A percentile compares a stretch with the other conserved stretches of the same genome.
Evolutionary conservation across 2,888 invertebrate species (phyloP).

Genomic region (Agriotes lineatus): DNA sequence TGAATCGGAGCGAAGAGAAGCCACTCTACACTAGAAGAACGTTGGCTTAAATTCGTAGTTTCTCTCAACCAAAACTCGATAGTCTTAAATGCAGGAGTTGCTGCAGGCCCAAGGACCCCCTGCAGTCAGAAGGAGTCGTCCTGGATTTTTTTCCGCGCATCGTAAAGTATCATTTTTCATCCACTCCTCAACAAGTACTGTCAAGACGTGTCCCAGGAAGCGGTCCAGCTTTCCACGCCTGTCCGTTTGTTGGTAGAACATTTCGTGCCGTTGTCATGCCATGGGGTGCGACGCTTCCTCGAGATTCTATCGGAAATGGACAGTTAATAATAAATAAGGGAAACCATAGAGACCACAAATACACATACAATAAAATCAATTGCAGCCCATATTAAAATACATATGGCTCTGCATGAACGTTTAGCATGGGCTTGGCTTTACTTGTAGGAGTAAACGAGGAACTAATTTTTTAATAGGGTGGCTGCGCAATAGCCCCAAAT

Average conservation of each 20-base stretch:
- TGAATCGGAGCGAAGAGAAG: too few relatives aligned
- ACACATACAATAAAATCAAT: slow-evolving; percentile 65
- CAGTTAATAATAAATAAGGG: slow-evolving; percentile 55
- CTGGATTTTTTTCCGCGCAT: slow-evolving; percentile 2
- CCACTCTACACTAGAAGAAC: too few relatives aligned
- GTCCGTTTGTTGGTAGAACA: slow-evolving; percentile 13
- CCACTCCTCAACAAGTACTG: slow-evolving; percentile 19
- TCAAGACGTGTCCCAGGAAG: slow-evolving; percentile 3
- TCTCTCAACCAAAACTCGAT: neutral
- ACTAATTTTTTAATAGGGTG: neutral
- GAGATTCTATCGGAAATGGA: slow-evolving; percentile 40
- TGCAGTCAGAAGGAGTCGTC: slow-evolving; percentile 3
- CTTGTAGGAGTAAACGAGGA: neutral
- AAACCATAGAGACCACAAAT: slow-evolving; percentile 56
- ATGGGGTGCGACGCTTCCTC: neutral
- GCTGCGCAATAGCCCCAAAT: neutral
- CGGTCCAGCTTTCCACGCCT: slow-evolving; percentile 15
- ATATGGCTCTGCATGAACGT: slow-evolving; percentile 4
- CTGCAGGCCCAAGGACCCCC: too few relatives aligned
- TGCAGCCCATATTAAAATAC: slow-evolving; percentile 51
- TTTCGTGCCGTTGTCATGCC: neutral
- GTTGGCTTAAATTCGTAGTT: too few relatives aligned
- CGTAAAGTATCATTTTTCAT: slow-evolving; percentile 10
- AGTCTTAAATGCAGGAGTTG: too few relatives aligned
- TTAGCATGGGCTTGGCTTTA: neutral